phyloP scores from a whole-genome alignment of 1,140 invertebrate species.

The Melipona quadrifasciata region DNA sequence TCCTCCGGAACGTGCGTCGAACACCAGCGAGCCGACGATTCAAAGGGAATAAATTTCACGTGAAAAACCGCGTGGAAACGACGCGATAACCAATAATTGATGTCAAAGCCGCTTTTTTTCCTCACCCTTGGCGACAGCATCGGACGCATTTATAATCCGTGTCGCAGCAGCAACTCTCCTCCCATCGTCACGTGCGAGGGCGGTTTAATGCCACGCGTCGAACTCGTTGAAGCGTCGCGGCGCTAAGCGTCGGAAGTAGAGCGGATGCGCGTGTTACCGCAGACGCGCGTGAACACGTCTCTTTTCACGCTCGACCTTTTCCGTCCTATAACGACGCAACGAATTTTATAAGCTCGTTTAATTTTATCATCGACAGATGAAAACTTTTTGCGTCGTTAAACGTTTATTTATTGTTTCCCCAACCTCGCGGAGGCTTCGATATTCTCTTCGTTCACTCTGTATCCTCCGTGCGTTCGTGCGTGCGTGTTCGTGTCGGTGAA shows the following conservation, averaged over 20 bases:
- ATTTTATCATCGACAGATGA: constrained; percentile 30
- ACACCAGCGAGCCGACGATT: not conserved
- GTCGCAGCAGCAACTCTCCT: constrained; percentile 29
- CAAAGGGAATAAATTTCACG: not conserved
- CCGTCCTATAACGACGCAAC: constrained; percentile 21
- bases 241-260: constrained; percentile 81
- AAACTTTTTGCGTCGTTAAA: not conserved
- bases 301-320: constrained; percentile 69
- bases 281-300: constrained; percentile 34
- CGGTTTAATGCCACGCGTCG: constrained; percentile 66
- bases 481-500: not conserved
- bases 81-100: constrained; percentile 21
- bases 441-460: not conserved
- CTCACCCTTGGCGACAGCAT: constrained; percentile 46
- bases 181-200: constrained; percentile 64
- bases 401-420: too few relatives aligned
- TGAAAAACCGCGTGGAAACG: constrained; percentile 5
- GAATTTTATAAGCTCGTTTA: constrained; percentile 50
- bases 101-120: constrained; percentile 48
- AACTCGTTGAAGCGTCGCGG: constrained; percentile 77
- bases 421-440: not conserved
- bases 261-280: constrained; percentile 71
- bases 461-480: not conserved
- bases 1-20: not conserved
- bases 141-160: constrained; percentile 62